These are phyloP conservation scores for Bombus confusus DNA, from an alignment of 1,140 invertebrate genomes.

Conservation along the genomic window DNA sequence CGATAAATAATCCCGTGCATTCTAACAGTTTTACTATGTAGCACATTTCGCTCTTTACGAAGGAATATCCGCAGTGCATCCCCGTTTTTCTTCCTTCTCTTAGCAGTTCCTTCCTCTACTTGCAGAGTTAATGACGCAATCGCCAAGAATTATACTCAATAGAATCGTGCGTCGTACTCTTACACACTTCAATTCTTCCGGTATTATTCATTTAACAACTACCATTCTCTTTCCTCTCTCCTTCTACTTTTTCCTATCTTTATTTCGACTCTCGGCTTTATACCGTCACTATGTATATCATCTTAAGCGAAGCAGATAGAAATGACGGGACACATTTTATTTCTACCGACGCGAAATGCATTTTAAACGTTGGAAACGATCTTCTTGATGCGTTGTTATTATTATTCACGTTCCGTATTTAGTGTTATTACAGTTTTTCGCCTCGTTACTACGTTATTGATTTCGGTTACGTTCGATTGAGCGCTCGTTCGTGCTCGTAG, in stretches of 20 bases:
- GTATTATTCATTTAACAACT: constrained; percentile 75
- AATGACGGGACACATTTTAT: constrained; percentile 10
- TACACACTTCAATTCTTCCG: constrained; percentile 71
- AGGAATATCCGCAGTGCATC: constrained; percentile 31
- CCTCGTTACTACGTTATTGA: neutral
- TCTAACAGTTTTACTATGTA: constrained; percentile 46
- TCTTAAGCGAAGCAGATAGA: neutral
- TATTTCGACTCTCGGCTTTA: constrained; percentile 35
- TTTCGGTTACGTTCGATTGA: neutral
- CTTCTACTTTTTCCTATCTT: neutral
- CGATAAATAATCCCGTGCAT: constrained; percentile 47
- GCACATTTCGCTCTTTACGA: constrained; percentile 52
- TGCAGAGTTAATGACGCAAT: constrained; percentile 70
- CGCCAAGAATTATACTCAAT: constrained; percentile 71
- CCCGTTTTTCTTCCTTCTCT: constrained; percentile 1
- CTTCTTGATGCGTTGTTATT: neutral
- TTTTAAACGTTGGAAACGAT: neutral
- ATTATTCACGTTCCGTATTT: neutral
- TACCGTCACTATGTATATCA: constrained; percentile 4
- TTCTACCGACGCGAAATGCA: neutral
- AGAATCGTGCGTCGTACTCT: constrained; percentile 65
- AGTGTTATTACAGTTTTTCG: neutral
- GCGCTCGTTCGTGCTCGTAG: neutral
- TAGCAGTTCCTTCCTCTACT: constrained; percentile 25
- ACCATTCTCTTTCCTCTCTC: constrained; percentile 51